These are phyloP conservation scores for Heterochromis multidens DNA, from an alignment of 2,113 vertebrate genomes.

Conservation along the genomic window DNA sequence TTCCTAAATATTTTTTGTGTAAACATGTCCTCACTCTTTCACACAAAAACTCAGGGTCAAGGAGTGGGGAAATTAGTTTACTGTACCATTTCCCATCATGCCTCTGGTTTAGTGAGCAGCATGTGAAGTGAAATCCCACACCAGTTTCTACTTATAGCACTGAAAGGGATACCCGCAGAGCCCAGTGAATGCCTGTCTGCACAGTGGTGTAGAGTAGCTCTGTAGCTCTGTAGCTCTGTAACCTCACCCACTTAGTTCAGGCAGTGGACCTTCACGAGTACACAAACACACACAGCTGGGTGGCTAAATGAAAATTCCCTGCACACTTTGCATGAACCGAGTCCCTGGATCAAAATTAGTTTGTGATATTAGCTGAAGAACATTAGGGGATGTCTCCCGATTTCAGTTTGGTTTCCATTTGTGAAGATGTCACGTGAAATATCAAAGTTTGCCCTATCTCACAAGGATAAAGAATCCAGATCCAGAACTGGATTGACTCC, in stretches of 20 bases:
- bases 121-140: conserved; percentile 69
- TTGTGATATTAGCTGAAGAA: not conserved
- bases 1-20: not conserved
- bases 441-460: not conserved
- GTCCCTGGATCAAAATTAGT: not conserved
- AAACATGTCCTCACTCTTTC: not conserved
- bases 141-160: conserved; percentile 77
- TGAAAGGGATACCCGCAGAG: conserved; percentile 67
- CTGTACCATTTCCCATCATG: conserved; percentile 59
- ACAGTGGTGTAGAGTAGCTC: conserved; percentile 67
- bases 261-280: conserved; percentile 6
- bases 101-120: conserved; percentile 38
- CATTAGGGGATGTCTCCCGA: not conserved
- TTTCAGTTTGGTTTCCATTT: not conserved
- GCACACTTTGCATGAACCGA: not conserved
- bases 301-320: not conserved
- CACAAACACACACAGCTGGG: not conserved
- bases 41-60: not conserved
- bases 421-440: not conserved
- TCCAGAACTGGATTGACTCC: not conserved
- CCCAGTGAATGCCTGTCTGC: conserved; percentile 47
- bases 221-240: conserved; percentile 47
- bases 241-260: conserved; percentile 52
- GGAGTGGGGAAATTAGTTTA: conserved; percentile 41
- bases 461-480: not conserved